These are phyloP conservation scores for Lanius ludovicianus DNA, from an alignment of 2,113 vertebrate species.

Conservation along the genomic window DNA sequence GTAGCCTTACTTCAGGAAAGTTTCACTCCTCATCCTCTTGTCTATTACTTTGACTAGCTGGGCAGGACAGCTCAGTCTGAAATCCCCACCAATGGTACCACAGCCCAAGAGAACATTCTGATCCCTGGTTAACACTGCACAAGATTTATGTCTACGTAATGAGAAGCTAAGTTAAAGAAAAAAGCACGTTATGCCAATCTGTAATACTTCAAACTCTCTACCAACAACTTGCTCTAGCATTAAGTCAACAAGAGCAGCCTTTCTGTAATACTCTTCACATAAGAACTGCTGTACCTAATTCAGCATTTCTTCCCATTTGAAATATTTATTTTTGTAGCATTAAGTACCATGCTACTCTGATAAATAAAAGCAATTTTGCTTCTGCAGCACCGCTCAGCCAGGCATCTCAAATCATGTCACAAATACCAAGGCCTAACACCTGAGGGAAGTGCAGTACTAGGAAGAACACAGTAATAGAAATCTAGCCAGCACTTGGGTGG, in stretches of 20 bases:
- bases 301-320: neutral
- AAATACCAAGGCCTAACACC: neutral
- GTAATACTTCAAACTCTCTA: neutral
- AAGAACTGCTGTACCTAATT: neutral
- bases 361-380: neutral
- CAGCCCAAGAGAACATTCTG: neutral
- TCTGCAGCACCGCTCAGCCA: neutral
- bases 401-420: neutral
- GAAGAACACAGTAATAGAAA: neutral
- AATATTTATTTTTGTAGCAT: neutral
- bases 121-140: neutral
- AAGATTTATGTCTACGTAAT: neutral
- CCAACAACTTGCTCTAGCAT: neutral
- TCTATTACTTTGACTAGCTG: neutral
- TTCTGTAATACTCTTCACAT: neutral
- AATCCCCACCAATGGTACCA: neutral
- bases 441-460: neutral
- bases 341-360: neutral
- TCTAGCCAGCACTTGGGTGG: neutral
- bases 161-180: neutral
- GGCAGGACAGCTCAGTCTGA: neutral
- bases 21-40: neutral
- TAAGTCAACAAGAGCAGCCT: neutral
- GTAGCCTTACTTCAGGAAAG: neutral
- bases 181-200: neutral